These are phyloP conservation scores for Esperia sulphurella DNA, from an alignment of 2,888 invertebrate species.

Conservation along the genomic window DNA sequence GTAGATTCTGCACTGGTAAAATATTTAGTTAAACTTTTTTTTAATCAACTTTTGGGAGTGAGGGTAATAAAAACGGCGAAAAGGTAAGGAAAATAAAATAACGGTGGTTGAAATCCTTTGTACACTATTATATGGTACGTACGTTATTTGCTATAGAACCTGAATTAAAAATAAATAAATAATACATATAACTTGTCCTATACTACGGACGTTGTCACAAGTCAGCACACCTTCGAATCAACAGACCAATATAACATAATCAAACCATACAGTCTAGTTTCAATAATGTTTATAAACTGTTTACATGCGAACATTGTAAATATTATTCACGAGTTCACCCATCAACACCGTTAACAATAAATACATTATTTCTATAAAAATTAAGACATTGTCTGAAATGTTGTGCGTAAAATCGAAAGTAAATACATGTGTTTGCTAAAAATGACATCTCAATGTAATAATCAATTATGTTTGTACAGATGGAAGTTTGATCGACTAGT, in stretches of 20 bases:
- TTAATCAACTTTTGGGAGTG: no score
- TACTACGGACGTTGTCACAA: no score
- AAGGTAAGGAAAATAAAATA: no score
- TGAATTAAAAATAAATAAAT: no score
- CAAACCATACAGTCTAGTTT: background rate
- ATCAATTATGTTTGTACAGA: conserved; percentile 18
- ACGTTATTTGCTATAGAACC: no score
- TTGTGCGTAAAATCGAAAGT: conserved; percentile 18
- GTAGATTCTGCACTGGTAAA: no score
- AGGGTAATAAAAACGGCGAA: no score
- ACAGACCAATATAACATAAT: no score
- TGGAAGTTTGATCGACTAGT: conserved; percentile 9
- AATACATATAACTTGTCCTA: no score
- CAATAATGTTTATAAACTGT: background rate
- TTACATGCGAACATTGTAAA: background rate
- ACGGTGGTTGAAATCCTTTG: no score
- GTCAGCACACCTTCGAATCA: background rate
- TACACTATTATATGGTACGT: no score
- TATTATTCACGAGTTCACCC: conserved; percentile 2
- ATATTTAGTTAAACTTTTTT: no score
- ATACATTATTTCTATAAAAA: conserved; percentile 11
- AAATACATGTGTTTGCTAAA: conserved; percentile 6
- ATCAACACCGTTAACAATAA: conserved; percentile 5
- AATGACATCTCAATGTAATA: conserved; percentile 16
- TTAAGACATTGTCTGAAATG: conserved; percentile 7